Evolutionary conservation across 2,888 invertebrate species (phyloP), one percentile per base, ranked within the genome.

Genomic region (Tholera decimalis): DNA sequence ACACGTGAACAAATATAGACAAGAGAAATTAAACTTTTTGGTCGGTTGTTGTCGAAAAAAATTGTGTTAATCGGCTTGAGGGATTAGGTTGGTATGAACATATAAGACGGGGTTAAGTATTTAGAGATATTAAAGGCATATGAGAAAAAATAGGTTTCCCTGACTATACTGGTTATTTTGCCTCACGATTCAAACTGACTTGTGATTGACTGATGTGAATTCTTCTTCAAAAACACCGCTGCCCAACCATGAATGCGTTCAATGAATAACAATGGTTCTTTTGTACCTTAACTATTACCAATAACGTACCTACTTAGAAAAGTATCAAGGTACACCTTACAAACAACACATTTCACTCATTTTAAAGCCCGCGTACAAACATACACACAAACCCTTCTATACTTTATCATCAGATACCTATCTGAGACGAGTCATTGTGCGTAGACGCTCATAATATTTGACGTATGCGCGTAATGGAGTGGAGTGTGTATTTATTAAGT

Each of bases 401-500:
- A 47, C 30, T 50, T 47, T 58, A 60, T 57, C 75, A 20, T 24
- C 37, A 58, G 41, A 55, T 61, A 51, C 64, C 47, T 51, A 71
- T 79, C 73, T 59, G 53, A 70, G 77, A 74, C 66, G 49, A 75
- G 68, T 57, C 73, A 78, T 76, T 85, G 80, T 77, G 37, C 67
- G 75, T 79, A 83, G 84, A 89, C 85, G 89, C 82, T 92, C 92
- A 93, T 93, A 93, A 92, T 88, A 93, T 94, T 91, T 93, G 94
- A 94, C 94, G 93, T 93, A 95, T 94, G 91, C 92, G 84, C 85
- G 87, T 94, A 94, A 95, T 94, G 92, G 94, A 94, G 93, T 91
- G 90, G 91, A 93, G 93, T 92, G 93, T 91, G 92, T 95, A 93
- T 95, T 93, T 95, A 95, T 95, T 95, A 94, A 93, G 92, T 95